Base-by-base conservation (phyloP, 35 echinoderm and acorn worm species). In the Ophiothrix spiculata region DNA sequence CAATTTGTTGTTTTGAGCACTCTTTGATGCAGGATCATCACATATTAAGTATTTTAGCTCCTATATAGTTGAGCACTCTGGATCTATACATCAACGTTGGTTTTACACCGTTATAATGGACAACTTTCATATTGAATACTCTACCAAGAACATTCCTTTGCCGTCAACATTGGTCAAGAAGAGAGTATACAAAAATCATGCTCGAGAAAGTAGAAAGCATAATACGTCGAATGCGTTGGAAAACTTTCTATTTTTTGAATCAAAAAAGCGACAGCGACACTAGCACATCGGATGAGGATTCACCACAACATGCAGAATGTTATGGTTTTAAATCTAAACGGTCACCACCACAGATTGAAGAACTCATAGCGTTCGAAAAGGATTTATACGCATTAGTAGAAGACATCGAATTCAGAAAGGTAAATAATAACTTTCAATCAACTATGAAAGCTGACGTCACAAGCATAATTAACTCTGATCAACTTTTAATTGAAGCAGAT, bases 141-240 rank as follows among this genome's bases (percentile, higher is more conserved):
- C 83, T 6, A 63, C 74, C 32, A 87, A 87, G 33, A 87, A 87
- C 74, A 77, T 87, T 4, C 85, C 85, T 2, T 0, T 78, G 31
- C 85, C 85, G 35, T n/a, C n/a, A n/a, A n/a, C n/a, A n/a, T n/a
- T n/a, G 37, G 73, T 4, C 15, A 33, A 36, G 39, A n/a, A n/a
- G 63, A 1, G 85, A 78, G 16, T 87, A 87, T 35, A 31, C 19
- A 31, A 87, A 75, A 36, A 0, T 36, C 36, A 37, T 87, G 1
- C 74, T 87, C 38, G 85, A 87, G 35, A 78, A 87, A 42, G 31
- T 74, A 10, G 85, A 87, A 74, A 87, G 75, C 40, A 19, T 86
- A 14, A 56, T 78, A 0, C 77, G 78, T 40, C 36, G 75, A 1
- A 87, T 87, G 85, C 39, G 85, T 40, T 87, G 74, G 85, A 87